Conservation (phyloP, 2,888 invertebrate species). For the Aelia acuminata region DNA sequence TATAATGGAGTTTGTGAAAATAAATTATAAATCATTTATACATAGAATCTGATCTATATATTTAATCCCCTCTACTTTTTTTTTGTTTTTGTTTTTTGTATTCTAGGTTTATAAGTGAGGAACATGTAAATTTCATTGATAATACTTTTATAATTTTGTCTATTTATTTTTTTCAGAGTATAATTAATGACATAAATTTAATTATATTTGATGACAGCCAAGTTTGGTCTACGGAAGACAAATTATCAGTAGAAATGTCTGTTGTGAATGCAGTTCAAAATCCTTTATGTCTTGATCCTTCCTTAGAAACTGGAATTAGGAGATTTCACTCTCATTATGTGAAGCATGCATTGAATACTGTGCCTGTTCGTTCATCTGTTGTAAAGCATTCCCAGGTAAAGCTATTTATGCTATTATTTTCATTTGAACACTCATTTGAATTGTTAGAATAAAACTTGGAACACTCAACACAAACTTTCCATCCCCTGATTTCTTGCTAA, state of each 20-base stretch:
- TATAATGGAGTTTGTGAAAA: background rate
- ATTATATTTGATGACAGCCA: slow-evolving; percentile 70
- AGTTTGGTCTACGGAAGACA: slow-evolving; percentile 82
- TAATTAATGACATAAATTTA: slow-evolving; percentile 77
- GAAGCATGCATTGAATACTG: slow-evolving; percentile 81
- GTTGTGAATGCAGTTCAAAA: slow-evolving; percentile 88
- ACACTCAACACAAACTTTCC: no score
- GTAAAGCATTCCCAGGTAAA: slow-evolving; percentile 80
- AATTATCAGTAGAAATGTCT: slow-evolving; percentile 85
- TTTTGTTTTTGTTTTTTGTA: background rate
- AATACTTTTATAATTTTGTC: background rate
- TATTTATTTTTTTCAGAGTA: slow-evolving; percentile 71
- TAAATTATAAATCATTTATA: background rate
- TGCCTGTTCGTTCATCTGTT: slow-evolving; percentile 81
- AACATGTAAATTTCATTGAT: background rate
- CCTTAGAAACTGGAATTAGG: slow-evolving; percentile 83
- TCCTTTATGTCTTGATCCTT: slow-evolving; percentile 90
- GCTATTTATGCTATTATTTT: background rate
- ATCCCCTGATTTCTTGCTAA: no score
- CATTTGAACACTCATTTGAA: no score
- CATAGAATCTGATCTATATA: background rate
- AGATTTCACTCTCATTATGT: slow-evolving; percentile 83
- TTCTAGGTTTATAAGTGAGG: background rate
- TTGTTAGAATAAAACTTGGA: no score
- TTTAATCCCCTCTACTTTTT: background rate